Evolutionary conservation across 2,888 invertebrate genomes (phyloP).

Genomic region (Mantis religiosa): DNA sequence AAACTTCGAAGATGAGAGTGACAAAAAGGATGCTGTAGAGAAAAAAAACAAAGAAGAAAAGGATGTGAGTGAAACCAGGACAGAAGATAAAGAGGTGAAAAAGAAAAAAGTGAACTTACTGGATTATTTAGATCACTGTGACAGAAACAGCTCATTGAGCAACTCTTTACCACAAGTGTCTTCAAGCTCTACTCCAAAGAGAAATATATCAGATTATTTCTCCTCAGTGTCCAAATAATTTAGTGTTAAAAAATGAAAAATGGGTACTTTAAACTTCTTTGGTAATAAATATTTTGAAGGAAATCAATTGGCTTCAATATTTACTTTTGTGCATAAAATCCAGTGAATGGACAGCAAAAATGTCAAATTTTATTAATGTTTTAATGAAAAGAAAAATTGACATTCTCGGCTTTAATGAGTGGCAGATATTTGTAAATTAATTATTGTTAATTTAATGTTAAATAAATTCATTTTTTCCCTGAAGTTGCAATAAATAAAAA

Average conservation of each 20-base stretch:
- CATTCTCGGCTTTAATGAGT: background rate
- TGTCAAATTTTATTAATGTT: background rate
- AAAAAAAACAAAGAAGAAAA: background rate
- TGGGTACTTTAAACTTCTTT: background rate
- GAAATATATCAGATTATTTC: conserved; percentile 6
- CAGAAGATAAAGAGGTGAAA: background rate
- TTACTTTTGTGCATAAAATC: background rate
- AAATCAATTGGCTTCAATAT: background rate
- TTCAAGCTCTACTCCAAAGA: background rate
- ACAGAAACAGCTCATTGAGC: background rate
- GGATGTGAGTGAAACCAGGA: background rate
- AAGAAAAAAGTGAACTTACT: background rate
- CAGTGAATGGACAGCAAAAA: background rate
- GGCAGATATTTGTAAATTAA: background rate
- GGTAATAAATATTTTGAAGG: background rate
- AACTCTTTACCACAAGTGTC: background rate
- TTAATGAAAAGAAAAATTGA: too few species aligned
- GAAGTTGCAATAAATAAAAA: background rate
- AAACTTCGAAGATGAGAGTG: background rate
- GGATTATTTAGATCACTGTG: background rate
- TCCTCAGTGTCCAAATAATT: background rate
- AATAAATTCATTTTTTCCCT: background rate
- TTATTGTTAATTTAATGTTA: background rate
- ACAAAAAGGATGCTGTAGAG: background rate
- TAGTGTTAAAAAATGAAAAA: background rate